These are phyloP conservation scores for Anser brachyrhynchus DNA, from an alignment of 2,113 vertebrate species.

Conservation along the genomic window DNA sequence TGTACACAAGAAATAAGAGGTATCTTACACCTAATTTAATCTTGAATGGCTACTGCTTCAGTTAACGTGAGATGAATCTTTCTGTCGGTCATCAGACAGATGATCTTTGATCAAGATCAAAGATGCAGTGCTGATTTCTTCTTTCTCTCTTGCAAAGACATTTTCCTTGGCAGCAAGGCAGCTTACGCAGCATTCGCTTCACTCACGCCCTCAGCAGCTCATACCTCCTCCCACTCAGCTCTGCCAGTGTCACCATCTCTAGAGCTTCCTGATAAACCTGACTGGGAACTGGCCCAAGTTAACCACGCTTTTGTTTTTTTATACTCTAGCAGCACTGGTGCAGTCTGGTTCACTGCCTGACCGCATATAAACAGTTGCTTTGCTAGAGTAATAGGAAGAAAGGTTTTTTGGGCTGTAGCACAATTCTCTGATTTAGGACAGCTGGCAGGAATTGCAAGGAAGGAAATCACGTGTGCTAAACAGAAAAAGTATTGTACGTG, in stretches of 20 bases:
- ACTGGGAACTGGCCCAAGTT: background rate
- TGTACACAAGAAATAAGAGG: background rate
- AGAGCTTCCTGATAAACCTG: constrained; percentile 45
- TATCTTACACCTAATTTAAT: background rate
- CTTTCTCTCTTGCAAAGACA: background rate
- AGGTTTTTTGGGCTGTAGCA: background rate
- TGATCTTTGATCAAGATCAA: no score
- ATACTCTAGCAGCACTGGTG: background rate
- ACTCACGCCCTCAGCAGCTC: background rate
- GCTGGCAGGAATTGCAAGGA: background rate
- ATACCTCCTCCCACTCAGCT: constrained; percentile 9
- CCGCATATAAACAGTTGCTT: background rate
- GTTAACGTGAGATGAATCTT: background rate
- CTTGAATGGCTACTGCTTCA: background rate
- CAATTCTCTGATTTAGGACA: background rate
- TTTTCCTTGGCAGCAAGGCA: background rate
- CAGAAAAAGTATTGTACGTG: background rate
- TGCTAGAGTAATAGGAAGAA: background rate
- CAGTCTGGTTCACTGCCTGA: background rate
- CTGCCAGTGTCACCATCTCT: background rate
- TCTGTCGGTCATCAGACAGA: background rate
- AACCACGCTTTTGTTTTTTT: background rate
- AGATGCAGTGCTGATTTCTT: background rate
- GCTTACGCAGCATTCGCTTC: background rate
- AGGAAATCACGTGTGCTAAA: background rate